phyloP scores from a whole-genome alignment of 2,113 vertebrate genomes.

The Carollia perspicillata region DNA sequence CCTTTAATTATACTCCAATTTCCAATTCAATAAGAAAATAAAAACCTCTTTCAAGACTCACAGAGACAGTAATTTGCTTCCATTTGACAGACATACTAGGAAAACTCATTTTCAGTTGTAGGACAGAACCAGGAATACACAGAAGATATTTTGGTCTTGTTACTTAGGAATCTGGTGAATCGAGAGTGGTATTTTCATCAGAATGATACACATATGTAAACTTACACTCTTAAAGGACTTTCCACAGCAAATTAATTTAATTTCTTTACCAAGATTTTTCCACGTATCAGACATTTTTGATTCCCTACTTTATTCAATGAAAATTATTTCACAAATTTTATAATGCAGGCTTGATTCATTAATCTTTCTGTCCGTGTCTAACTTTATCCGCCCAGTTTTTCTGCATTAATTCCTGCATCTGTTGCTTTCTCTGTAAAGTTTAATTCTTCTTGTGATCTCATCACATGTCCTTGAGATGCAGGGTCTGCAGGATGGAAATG shows the following conservation, averaged over 20 bases:
- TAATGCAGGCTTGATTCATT: not conserved
- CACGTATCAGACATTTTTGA: not conserved
- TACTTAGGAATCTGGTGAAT: not conserved
- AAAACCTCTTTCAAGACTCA: not conserved
- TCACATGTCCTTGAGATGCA: not conserved
- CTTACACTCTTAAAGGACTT: not conserved
- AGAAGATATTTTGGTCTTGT: not conserved
- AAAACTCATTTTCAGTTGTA: not conserved
- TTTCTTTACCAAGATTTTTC: not conserved
- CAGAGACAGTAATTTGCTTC: not conserved
- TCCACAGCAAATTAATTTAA: not conserved
- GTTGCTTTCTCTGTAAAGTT: not conserved
- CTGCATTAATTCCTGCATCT: not conserved
- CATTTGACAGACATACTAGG: not conserved
- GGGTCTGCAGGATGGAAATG: not conserved
- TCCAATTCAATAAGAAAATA: not conserved
- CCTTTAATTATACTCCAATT: not conserved
- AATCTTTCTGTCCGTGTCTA: not conserved
- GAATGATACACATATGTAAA: not conserved
- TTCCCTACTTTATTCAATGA: not conserved
- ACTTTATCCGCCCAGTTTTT: not conserved
- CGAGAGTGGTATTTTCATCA: not conserved
- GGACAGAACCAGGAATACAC: not conserved
- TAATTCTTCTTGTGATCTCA: not conserved
- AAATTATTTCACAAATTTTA: not conserved